phyloP scores from a whole-genome alignment of 2,113 vertebrate species.

The Pollachius pollachius region DNA sequence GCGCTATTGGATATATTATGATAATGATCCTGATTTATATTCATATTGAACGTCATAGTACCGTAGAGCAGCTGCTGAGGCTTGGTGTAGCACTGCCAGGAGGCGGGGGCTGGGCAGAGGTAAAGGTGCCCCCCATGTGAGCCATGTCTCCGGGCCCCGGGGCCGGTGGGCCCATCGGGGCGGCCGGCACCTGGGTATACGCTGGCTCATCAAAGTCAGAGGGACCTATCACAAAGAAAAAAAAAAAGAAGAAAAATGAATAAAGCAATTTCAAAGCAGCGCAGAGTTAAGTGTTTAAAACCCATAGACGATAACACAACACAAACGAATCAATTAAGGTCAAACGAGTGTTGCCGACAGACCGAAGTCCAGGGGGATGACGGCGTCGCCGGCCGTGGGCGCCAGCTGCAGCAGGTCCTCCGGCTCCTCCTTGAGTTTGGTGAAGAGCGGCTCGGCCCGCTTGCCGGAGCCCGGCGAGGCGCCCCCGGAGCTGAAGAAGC shows the following conservation, averaged over 20 bases:
- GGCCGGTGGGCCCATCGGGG: constrained; percentile 64
- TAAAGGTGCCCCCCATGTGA: constrained; percentile 72
- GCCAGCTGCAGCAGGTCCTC: constrained; percentile 93
- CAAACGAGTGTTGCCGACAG: no score
- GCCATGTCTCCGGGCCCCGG: constrained; percentile 54
- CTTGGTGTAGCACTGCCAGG: constrained; percentile 84
- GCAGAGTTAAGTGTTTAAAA: not conserved
- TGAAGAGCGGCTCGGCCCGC: constrained; percentile 80
- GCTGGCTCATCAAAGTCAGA: constrained; percentile 79
- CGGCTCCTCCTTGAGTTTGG: constrained; percentile 93
- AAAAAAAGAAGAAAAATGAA: not conserved
- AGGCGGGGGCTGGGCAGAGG: constrained; percentile 74
- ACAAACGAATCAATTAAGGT: no score
- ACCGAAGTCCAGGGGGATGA: constrained; percentile 93
- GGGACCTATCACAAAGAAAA: constrained; percentile 58
- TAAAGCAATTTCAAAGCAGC: not conserved
- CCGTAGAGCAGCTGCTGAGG: constrained; percentile 91
- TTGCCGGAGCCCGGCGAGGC: constrained; percentile 53
- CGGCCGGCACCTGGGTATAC: constrained; percentile 58
- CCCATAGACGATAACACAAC: no score
- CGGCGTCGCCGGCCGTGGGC: constrained; percentile 87
- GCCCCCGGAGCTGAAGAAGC: constrained; percentile 67
- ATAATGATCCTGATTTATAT: no score
- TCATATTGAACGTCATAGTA: constrained; percentile 50
- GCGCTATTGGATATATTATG: no score